A percentile compares a stretch with the other conserved stretches of the same genome.
phyloP scores from a whole-genome alignment of 2,113 vertebrate genomes.

The Cairina moschata region DNA sequence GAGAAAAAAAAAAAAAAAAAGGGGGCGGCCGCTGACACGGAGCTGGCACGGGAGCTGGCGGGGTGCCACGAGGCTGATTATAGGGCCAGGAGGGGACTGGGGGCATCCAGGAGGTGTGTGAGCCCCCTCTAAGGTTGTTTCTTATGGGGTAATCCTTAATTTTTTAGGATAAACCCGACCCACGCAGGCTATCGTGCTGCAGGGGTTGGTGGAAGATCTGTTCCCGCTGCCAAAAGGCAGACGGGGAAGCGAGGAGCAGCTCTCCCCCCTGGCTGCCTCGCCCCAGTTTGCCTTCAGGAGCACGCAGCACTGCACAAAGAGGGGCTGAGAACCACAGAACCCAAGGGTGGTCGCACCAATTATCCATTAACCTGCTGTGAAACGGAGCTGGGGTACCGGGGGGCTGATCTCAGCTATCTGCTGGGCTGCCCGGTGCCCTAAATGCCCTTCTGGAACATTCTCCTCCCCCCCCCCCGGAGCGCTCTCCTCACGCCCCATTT shows the following conservation, averaged over 20 bases:
- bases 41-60: background rate
- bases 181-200: accelerated
- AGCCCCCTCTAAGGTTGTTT: background rate
- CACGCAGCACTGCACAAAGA: accelerated
- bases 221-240: background rate
- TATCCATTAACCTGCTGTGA: background rate
- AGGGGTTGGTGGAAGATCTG: no score
- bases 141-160: background rate
- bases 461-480: no score
- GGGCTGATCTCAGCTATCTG: background rate
- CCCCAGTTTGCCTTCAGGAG: background rate
- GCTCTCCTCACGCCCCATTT: accelerated
- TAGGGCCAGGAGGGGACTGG: background rate
- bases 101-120: background rate
- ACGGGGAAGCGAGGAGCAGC: background rate
- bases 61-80: accelerated
- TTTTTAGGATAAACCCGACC: background rate
- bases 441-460: background rate
- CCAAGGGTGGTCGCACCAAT: no score
- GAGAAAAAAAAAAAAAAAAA: background rate
- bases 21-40: background rate
- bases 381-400: no score
- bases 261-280: background rate
- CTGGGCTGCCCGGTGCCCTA: background rate
- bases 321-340: background rate